Base-by-base conservation (phyloP, 2,797 vertebrate species). In the Fundulus diaphanus region DNA sequence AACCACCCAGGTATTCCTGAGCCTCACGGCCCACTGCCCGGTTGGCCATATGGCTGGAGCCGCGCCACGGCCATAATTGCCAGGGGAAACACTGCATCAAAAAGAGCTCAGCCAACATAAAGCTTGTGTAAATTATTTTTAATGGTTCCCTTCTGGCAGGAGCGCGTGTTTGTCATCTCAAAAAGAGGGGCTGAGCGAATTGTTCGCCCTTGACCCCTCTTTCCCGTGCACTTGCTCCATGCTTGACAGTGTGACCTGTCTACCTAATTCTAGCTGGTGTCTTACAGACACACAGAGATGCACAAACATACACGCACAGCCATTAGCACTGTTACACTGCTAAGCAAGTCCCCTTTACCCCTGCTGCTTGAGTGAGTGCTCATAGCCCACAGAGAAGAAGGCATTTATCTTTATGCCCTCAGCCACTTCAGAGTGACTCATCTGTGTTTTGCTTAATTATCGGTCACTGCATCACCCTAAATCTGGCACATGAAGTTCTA, bases 1-100 rank as follows among this genome's bases (percentile, higher is more conserved):
- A 99, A 98, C 97, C 98, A 97, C 97, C 96, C 96, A 98, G 97
- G 97, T 97, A 98, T 98, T 98, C 95, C 94, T 96, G 95, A 93
- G 92, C 95, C 96, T 96, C 93, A 95, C 95, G 92, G 93, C 96
- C 96, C 96, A 84, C 95, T 92, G 92, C 92, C 93, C 96, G 95
- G 93, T 92, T 92, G 94, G 97, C 97, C 97, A 99, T 98, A 98
- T 98, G 97, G 97, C 96, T 96, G 96, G 95, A 97, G 95, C 94
- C 94, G 93, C 95, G 96, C 96, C 95, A 85, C 90, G 85, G 95
- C 93, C 95, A 94, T 97, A 97, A 97, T 97, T 96, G 95, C 92
- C 93, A 95, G 95, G 96, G 96, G 95, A 97, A 97, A 96, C 95
- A 96, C 94, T 95, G 96, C 95, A 96, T 97, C 95, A 96, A 96